Percentiles rank a stretch among this genome's conserved stretches.
Conservation (phyloP, 2,888 invertebrate species). For the Polylopha cassiicola region DNA sequence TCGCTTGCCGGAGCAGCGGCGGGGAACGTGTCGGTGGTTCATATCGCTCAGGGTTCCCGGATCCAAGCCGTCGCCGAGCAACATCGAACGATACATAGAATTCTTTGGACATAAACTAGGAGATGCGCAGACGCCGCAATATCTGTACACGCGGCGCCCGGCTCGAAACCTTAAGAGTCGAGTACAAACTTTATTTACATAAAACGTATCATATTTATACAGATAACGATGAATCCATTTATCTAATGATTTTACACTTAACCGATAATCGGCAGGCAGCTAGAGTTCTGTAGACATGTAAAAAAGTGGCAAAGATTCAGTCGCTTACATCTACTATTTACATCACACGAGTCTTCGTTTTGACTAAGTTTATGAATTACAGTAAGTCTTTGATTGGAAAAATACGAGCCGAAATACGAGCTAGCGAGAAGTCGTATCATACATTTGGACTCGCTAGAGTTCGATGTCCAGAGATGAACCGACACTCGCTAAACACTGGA, state of each 20-base stretch:
- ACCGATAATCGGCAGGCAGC: conserved; percentile 35
- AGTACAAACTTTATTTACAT: conserved; percentile 66
- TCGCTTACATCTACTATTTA: conserved; percentile 70
- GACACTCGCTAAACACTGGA: conserved; percentile 12
- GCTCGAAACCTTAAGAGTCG: conserved; percentile 40
- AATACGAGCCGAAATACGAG: conserved; percentile 25
- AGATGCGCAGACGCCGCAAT: no score
- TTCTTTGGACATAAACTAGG: conserved; percentile 18
- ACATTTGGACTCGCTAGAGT: conserved; percentile 8
- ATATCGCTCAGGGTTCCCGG: no score
- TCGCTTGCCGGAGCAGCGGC: no score
- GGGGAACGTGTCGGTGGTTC: no score
- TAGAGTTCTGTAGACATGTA: conserved; percentile 65
- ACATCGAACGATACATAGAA: conserved; percentile 5
- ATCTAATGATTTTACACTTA: conserved; percentile 34
- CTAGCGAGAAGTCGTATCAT: conserved; percentile 10
- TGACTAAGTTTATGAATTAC: conserved; percentile 27
- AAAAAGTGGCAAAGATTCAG: conserved; percentile 75
- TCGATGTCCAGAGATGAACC: neutral
- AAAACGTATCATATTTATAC: conserved; percentile 45
- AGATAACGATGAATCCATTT: conserved; percentile 49
- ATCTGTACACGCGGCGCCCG: neutral
- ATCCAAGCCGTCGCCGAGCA: no score
- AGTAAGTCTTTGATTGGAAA: conserved; percentile 29
- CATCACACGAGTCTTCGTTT: conserved; percentile 45